Conservation (phyloP, 2,113 vertebrate genomes). For the Ondatra zibethicus region DNA sequence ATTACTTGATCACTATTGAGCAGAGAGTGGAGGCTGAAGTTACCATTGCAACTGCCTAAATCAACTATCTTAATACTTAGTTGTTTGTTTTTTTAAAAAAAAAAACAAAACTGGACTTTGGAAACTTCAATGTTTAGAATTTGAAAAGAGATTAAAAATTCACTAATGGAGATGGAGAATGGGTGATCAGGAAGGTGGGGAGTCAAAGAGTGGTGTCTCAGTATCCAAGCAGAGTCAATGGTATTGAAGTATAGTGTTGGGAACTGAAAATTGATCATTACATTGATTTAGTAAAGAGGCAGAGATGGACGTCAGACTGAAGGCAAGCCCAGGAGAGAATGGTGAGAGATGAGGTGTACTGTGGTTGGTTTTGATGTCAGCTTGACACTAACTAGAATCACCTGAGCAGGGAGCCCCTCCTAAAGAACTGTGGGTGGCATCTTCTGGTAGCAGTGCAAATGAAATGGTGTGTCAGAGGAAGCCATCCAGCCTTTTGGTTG, state of each 20-base stretch:
- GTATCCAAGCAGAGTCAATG: background rate
- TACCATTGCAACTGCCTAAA: background rate
- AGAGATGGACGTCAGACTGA: background rate
- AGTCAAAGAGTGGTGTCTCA: too few relatives aligned
- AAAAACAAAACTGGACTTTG: background rate
- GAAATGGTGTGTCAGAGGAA: background rate
- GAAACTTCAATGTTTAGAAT: conserved; percentile 2
- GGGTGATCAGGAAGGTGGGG: background rate
- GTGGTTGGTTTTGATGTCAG: background rate
- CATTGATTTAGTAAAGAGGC: conserved; percentile 10
- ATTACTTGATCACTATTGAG: background rate
- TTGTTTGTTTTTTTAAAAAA: background rate
- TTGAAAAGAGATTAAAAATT: background rate
- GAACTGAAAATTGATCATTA: conserved; percentile 23
- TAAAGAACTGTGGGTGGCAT: background rate
- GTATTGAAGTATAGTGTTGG: background rate
- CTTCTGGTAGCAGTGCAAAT: background rate
- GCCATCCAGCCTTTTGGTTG: background rate
- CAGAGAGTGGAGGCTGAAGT: background rate
- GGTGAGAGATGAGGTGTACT: background rate
- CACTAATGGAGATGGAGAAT: background rate
- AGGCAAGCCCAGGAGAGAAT: background rate
- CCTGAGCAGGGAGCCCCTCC: background rate
- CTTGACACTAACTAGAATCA: background rate
- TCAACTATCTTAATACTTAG: background rate